Base-by-base conservation (phyloP, 2,888 invertebrate species). In the Andrena fulva region DNA sequence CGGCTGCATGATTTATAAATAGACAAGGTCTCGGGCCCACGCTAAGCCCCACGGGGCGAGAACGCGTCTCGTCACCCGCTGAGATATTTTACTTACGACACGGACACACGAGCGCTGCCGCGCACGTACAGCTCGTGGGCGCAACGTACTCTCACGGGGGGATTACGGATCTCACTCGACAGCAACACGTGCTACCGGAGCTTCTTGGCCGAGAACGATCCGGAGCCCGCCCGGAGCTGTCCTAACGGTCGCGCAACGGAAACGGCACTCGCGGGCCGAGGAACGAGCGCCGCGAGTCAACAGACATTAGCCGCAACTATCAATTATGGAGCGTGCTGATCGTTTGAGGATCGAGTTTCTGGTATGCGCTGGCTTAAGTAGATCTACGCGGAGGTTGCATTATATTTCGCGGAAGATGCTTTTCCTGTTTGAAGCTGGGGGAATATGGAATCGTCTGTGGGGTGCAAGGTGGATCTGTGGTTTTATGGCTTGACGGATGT, bases 11-110 rank as follows among this genome's bases (percentile, higher is more conserved):
- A 87, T 88, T 91, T 93, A 92, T 92, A 93, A 93, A 93, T 92
- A 92, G 92, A 81, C 91, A 89, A 90, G 89, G 89, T 89, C 90
- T 89, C 86, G 88, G 90, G 89, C 91, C 90, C 91, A 90, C 89
- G 91, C 90, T 86, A 87, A 91, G 91, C 89, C 42, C 84, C 79
- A 85, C 90, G 68, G 85, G 89, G 91, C 48, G 31, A 88, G 90
- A 89, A 83, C 66, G 73, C 80, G 77, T 67, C 77, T 82, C 76
- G 63, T 88, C 89, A 85, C 88, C 86, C 88, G 82, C 85, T 77
- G 85, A 87, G 89, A 91, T 89, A 77, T 72, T 71, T 63, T 52
- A 59, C 67, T 80, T 31, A 63, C 52, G 67, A 42, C n/a, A 54
- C 54, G 42, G 7, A n/a, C 12, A 29, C 33, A 31, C 16, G 52